phyloP scores from a whole-genome alignment of 2,888 invertebrate genomes.

The Tipula helvola region DNA sequence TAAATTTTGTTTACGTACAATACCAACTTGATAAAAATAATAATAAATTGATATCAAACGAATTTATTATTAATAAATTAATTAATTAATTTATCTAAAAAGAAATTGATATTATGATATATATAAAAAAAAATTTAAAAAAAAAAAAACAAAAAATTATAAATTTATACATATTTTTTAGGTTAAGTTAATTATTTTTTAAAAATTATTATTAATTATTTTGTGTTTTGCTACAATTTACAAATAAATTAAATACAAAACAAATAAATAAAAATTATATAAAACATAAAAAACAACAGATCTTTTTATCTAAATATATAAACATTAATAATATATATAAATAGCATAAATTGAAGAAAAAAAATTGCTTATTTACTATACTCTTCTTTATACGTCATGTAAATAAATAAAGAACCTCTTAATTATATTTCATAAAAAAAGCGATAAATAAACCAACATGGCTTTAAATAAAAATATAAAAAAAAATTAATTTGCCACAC shows the following conservation, averaged over 20 bases:
- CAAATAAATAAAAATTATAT: background rate
- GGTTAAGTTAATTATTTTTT: background rate
- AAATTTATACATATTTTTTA: background rate
- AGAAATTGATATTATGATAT: background rate
- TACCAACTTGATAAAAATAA: background rate
- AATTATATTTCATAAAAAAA: background rate
- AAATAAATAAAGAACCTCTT: background rate
- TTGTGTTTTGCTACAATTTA: background rate
- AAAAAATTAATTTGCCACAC: background rate
- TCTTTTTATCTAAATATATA: background rate
- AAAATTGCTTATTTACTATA: background rate
- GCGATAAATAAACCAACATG: background rate
- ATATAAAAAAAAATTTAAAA: background rate
- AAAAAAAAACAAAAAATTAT: background rate
- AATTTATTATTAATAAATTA: background rate
- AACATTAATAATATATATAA: background rate
- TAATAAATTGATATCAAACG: background rate
- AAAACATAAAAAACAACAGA: background rate
- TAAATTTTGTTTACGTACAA: background rate
- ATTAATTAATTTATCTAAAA: background rate
- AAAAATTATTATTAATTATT: background rate
- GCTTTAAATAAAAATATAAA: background rate
- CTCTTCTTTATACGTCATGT: background rate
- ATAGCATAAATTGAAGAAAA: background rate
- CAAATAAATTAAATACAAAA: background rate